Conservation (phyloP, 2,113 vertebrate genomes). For the Nibea albiflora region DNA sequence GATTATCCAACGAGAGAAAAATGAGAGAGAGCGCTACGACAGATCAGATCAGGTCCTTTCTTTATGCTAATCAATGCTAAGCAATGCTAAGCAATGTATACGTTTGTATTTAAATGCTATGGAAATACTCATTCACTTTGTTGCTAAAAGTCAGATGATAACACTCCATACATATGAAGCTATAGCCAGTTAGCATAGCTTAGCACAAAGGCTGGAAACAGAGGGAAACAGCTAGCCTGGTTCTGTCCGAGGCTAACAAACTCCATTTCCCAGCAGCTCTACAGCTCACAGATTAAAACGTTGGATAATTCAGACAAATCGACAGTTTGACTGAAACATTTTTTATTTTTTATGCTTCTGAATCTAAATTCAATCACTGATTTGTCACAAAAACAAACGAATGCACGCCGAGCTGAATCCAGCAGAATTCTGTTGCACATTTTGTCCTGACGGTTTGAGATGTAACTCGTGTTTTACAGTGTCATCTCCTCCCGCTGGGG, state of each 20-base stretch:
- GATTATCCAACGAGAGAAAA: not conserved
- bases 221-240: not conserved
- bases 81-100: too few species aligned
- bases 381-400: conserved; percentile 19
- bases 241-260: too few species aligned
- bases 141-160: not conserved
- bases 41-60: too few species aligned
- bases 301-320: conserved; percentile 1
- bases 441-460: conserved; percentile 16
- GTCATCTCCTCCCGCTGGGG: not conserved
- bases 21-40: not conserved
- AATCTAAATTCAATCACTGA: conserved; percentile 30
- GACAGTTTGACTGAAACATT: conserved; percentile 23
- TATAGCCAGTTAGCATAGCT: not conserved
- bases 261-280: too few species aligned
- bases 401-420: not conserved
- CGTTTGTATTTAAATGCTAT: too few species aligned
- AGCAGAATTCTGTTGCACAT: not conserved
- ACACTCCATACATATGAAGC: too few species aligned
- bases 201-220: not conserved
- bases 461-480: not conserved
- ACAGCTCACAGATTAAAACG: too few species aligned
- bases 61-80: too few species aligned
- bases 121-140: too few species aligned
- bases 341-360: conserved; percentile 39